phyloP scores from a whole-genome alignment of 2,888 invertebrate species.

The Galerucella calmariensis region DNA sequence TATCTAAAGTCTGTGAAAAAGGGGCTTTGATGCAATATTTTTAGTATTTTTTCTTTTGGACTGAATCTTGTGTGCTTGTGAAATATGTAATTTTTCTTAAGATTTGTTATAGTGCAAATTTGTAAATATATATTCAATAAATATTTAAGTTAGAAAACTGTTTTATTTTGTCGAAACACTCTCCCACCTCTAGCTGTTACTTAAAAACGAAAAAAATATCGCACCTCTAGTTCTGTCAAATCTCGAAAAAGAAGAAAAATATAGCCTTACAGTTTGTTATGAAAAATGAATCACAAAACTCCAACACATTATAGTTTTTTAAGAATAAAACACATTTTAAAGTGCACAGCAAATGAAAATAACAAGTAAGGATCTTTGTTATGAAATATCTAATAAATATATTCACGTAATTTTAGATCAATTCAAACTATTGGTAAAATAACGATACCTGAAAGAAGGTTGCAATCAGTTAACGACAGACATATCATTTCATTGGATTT shows the following conservation, averaged over 20 bases:
- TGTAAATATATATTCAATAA: slow-evolving; percentile 30
- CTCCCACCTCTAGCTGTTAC: background rate
- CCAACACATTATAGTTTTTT: background rate
- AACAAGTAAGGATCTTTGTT: background rate
- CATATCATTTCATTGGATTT: slow-evolving; percentile 7
- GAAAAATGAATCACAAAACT: background rate
- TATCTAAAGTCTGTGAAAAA: background rate
- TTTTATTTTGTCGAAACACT: background rate
- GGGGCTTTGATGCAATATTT: slow-evolving; percentile 14
- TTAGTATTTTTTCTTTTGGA: slow-evolving; percentile 10
- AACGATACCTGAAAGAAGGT: background rate
- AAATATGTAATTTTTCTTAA: slow-evolving; percentile 22
- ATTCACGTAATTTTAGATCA: background rate
- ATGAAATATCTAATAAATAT: background rate
- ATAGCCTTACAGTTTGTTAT: background rate
- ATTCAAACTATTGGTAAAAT: slow-evolving; percentile 20
- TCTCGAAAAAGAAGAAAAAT: background rate
- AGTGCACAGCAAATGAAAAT: background rate
- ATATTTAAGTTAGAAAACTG: slow-evolving; percentile 20
- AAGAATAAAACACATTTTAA: background rate
- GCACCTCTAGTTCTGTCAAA: too few relatives aligned
- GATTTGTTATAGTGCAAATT: slow-evolving; percentile 27
- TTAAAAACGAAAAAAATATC: background rate
- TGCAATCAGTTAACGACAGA: slow-evolving; percentile 1
- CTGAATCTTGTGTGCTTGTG: slow-evolving; percentile 25